A percentile compares a stretch with the other conserved stretches of the same genome.
phyloP scores from a whole-genome alignment of 2,888 invertebrate species.

The Drosophila paranaensis region DNA sequence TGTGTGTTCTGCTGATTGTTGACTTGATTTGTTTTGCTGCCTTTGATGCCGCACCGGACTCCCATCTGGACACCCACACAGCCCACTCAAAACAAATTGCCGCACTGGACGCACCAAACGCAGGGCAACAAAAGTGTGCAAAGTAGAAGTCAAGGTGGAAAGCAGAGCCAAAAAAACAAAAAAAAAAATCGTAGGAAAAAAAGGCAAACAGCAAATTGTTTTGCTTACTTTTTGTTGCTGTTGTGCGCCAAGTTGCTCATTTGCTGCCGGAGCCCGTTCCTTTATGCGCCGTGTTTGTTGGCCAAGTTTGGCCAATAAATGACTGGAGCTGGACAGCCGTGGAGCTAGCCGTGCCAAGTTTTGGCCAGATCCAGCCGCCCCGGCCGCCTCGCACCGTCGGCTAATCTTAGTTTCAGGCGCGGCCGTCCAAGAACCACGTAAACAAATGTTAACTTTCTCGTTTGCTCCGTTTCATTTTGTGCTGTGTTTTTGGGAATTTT shows the following conservation, averaged over 20 bases:
- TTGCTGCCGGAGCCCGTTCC: conserved; percentile 53
- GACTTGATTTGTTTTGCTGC: conserved; percentile 81
- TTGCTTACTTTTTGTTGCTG: conserved; percentile 76
- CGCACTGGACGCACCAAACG: conserved; percentile 51
- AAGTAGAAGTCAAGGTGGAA: conserved; percentile 20
- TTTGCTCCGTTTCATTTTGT: conserved; percentile 61
- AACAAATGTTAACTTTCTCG: conserved; percentile 79
- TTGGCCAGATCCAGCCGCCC: too few species aligned
- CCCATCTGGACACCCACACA: conserved; percentile 33
- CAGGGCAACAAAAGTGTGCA: conserved; percentile 11
- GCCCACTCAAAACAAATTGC: conserved; percentile 81
- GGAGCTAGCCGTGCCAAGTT: conserved; percentile 32
- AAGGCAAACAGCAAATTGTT: conserved; percentile 72
- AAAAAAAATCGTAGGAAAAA: conserved; percentile 1
- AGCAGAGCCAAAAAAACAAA: not conserved
- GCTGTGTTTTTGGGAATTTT: conserved; percentile 66
- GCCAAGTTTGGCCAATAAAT: conserved; percentile 76
- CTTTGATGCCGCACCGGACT: conserved; percentile 58
- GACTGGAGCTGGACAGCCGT: conserved; percentile 52
- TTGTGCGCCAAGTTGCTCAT: conserved; percentile 77
- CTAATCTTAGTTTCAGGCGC: conserved; percentile 46
- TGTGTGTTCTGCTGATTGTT: conserved; percentile 78
- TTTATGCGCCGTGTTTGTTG: conserved; percentile 52
- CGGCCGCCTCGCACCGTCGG: not conserved
- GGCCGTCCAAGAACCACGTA: conserved; percentile 66